Base-by-base conservation (phyloP, 2,888 invertebrate genomes). In the Tupiocoris notatus region DNA sequence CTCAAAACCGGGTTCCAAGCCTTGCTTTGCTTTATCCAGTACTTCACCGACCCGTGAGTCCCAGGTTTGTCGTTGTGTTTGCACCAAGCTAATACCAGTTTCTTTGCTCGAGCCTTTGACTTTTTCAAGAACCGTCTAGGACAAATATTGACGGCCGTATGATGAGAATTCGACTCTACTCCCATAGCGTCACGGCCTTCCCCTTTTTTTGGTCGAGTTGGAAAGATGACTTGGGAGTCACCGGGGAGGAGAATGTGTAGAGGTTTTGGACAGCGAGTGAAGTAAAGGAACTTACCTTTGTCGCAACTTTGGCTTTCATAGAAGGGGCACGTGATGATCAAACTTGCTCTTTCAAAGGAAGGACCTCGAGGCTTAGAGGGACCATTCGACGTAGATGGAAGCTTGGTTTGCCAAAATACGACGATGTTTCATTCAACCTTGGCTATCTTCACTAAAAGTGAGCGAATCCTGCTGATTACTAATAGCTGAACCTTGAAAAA, bases 91-190 rank as follows among this genome's bases (percentile, higher is more conserved):
- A 67, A 67, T 67, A 67, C 67, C 56, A 67, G 56, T 67, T 67
- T 67, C 67, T 67, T 67, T 56, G 39, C 39, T 39, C 6, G 22
- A 54, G 67, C 56, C 56, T 67, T 67, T 67, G 67, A 67, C 67
- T 67, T 67, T 67, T 67, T 67, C 67, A 67, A 57, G 67, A 67
- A 54, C 56, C 57, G 2, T n/a, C 57, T 57, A 21, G 67, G 57
- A 56, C 67, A 67, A 67, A 67, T 67, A 67, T 67, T 67, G 67
- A 57, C 56, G 57, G 67, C 67, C 67, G 39, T 67, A 67, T 67
- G 67, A 67, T 67, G 67, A 67, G 67, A 67, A 57, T 22, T 56
- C 67, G 56, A 22, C 57, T 17, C 22, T 54, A 54, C 22, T 67
- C 56, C 67, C 67, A 18, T 18, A 9, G 56, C 25, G 25, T 9